Conservation (phyloP, 2,888 invertebrate genomes). For the Melanotus villosus region DNA sequence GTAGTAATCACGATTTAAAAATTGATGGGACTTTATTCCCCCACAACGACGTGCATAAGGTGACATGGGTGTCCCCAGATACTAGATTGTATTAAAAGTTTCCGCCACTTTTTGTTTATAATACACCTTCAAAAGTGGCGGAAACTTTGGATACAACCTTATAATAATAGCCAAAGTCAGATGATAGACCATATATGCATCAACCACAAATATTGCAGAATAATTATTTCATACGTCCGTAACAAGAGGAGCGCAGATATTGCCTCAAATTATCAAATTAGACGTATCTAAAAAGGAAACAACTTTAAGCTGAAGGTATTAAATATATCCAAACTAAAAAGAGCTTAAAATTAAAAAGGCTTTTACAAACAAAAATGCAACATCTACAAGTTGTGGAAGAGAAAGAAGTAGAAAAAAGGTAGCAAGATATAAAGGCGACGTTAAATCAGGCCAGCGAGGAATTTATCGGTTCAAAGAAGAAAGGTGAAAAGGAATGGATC, state of each 20-base stretch:
- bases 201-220: neutral
- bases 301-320: too few species aligned
- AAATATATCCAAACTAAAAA: too few species aligned
- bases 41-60: neutral
- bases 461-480: neutral
- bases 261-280: too few species aligned
- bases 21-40: neutral
- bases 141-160: too few species aligned
- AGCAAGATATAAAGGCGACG: neutral
- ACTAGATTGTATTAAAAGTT: too few species aligned
- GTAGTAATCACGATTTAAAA: neutral
- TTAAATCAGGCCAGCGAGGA: slow-evolving; percentile 2
- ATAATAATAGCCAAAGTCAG: neutral
- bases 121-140: too few species aligned
- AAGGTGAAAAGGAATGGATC: neutral
- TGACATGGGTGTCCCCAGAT: slow-evolving; percentile 1
- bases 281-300: too few species aligned
- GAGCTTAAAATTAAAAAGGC: too few species aligned
- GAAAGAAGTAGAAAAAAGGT: neutral
- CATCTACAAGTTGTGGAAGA: neutral
- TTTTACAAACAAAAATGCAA: neutral
- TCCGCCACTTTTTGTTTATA: too few species aligned
- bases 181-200: slow-evolving; percentile 1
- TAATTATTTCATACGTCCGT: neutral
- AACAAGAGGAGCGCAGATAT: neutral